Conservation (phyloP, 2,797 vertebrate genomes). For the Euphonia xanthogaster region DNA sequence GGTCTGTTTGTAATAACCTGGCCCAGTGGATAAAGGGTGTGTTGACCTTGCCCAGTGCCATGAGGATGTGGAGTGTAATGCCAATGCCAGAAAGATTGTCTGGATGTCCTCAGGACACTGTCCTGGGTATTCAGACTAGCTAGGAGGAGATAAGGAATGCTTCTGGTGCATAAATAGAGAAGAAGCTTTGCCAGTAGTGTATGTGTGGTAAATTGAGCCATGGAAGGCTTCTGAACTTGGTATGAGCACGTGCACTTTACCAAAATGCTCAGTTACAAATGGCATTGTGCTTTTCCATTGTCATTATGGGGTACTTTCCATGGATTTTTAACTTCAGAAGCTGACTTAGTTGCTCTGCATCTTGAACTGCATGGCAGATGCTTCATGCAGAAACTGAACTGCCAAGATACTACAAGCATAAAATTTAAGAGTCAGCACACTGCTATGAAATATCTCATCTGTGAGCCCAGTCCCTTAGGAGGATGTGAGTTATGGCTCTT, state of each 20-base stretch:
- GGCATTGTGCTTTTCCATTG: not conserved
- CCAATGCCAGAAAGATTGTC: not conserved
- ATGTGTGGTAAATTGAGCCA: not conserved
- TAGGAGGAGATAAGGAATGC: not conserved
- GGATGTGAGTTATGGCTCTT: not conserved
- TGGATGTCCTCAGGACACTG: not conserved
- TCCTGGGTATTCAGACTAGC: not conserved
- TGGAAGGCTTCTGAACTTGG: not conserved
- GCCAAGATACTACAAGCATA: not conserved
- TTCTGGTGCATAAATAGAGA: not conserved
- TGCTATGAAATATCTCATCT: not conserved
- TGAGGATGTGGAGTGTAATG: not conserved
- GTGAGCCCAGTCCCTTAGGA: not conserved
- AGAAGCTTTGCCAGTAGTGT: not conserved
- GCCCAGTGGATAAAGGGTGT: not conserved
- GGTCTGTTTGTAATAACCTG: not conserved
- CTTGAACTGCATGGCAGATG: not conserved
- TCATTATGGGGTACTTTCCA: not conserved
- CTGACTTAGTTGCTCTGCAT: not conserved
- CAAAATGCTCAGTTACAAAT: not conserved
- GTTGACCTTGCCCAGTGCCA: not conserved
- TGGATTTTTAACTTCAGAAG: not conserved
- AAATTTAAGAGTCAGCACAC: not conserved
- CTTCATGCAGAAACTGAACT: not conserved
- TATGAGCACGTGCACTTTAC: accelerated